Evolutionary conservation across 2,888 invertebrate genomes (phyloP), one percentile per base, ranked within the genome.

Genomic region (Scrobipalpa costella): DNA sequence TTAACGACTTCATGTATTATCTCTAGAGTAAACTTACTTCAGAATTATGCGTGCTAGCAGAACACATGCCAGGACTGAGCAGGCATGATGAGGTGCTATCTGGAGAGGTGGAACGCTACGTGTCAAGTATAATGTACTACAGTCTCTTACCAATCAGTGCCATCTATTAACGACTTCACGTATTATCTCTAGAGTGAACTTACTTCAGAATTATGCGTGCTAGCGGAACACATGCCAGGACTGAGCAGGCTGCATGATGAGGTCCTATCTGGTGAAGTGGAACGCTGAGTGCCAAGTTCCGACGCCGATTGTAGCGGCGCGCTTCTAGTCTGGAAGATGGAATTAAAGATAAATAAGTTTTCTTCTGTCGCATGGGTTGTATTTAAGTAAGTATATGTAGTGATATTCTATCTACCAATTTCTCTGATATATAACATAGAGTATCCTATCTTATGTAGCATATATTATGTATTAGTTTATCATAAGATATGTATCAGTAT

Each of bases 141-240:
- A n/a, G n/a, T n/a, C n/a, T n/a, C n/a, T n/a, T n/a, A n/a, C n/a
- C n/a, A n/a, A n/a, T n/a, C n/a, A n/a, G n/a, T n/a, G n/a, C n/a
- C n/a, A n/a, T n/a, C n/a, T n/a, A n/a, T n/a, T n/a, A n/a, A n/a
- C n/a, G n/a, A n/a, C n/a, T n/a, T n/a, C n/a, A n/a, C n/a, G n/a
- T n/a, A n/a, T 40, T 8, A 40, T 13, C 40, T 11, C 11, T 11
- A 2, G 11, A 40, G 5, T 40, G 9, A 13, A 55, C 55, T 27
- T 80, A 96, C 96, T 93, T 96, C 96, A 21, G 96, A 96, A 72
- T 95, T 94, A 77, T 94, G 96, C 9, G 95, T 96, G n/a, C 95
- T 95, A 47, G 94, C 94, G 60, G 95, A 96, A 79, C 96, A 95
- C 44, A 95, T 79, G 40, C 94, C 94, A 0, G 96, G 96, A 92